Conservation (phyloP, 2,888 invertebrate species). For the Gandaritis pyraliata region DNA sequence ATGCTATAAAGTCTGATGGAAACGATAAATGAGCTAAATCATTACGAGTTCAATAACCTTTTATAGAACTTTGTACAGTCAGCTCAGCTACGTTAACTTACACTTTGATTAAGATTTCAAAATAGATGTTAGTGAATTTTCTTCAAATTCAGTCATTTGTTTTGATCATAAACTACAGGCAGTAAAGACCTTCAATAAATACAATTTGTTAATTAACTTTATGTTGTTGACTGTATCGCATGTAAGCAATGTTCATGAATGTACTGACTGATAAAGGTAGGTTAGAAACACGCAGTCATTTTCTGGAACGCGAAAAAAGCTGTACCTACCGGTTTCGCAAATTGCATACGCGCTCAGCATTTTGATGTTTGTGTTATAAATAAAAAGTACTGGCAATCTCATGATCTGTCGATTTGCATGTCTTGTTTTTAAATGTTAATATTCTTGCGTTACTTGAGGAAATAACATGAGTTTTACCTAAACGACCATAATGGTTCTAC, state of each 20-base stretch:
- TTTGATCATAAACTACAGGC: neutral
- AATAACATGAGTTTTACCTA: neutral
- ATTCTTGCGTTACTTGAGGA: neutral
- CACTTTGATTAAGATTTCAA: no score
- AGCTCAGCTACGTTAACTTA: no score
- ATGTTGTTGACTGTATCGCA: neutral
- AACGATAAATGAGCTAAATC: conserved; percentile 25
- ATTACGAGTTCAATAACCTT: conserved; percentile 18
- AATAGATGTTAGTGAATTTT: neutral
- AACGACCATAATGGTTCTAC: no score
- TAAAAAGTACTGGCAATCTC: conserved; percentile 22
- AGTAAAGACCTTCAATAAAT: neutral
- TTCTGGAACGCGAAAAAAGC: conserved; percentile 21
- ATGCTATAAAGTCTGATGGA: conserved; percentile 38
- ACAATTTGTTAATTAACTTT: no score
- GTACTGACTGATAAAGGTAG: conserved; percentile 13
- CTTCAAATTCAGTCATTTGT: conserved; percentile 4
- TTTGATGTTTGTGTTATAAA: conserved; percentile 19
- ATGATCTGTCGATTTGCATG: conserved; percentile 36
- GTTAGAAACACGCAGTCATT: conserved; percentile 16
- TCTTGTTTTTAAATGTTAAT: conserved; percentile 11
- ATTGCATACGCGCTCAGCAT: conserved; percentile 26
- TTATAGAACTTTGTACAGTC: neutral
- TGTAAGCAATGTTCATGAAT: conserved; percentile 13
- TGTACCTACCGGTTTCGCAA: conserved; percentile 30